A percentile compares a stretch with the other conserved stretches of the same genome.
phyloP scores from a whole-genome alignment of 2,888 invertebrate genomes.

The Bombylius discolor region DNA sequence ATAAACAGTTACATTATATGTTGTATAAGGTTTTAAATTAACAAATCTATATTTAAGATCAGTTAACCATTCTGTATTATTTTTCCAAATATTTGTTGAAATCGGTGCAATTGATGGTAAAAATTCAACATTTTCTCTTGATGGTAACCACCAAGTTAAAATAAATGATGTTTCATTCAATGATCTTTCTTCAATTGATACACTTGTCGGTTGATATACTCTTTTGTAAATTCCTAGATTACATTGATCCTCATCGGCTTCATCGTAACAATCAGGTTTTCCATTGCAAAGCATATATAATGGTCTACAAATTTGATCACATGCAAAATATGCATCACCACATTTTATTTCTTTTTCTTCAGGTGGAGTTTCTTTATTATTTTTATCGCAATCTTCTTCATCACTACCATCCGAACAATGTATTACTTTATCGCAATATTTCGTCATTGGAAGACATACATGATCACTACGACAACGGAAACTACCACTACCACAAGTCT shows the following conservation, averaged over 20 bases:
- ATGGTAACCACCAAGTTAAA: constrained; percentile 49
- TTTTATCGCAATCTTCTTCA: constrained; percentile 36
- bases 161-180: constrained; percentile 50
- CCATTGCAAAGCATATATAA: constrained; percentile 52
- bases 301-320: constrained; percentile 49
- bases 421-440: constrained; percentile 39
- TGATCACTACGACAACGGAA: constrained; percentile 48
- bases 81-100: constrained; percentile 43
- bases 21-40: constrained; percentile 52
- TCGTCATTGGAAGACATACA: constrained; percentile 42
- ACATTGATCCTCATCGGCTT: constrained; percentile 59
- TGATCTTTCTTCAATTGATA: constrained; percentile 51
- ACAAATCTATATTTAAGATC: constrained; percentile 48
- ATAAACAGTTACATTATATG: constrained; percentile 70
- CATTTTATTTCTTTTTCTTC: constrained; percentile 8
- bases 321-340: constrained; percentile 40
- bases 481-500: constrained; percentile 34
- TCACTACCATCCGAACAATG: constrained; percentile 46
- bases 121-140: constrained; percentile 42
- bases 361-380: not conserved
- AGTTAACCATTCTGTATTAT: constrained; percentile 47
- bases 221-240: constrained; percentile 30
- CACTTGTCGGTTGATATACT: constrained; percentile 44
- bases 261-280: constrained; percentile 57
- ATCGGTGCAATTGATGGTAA: constrained; percentile 49